Conservation (phyloP, 2,888 invertebrate genomes). For the Taphrorychus bicolor region DNA sequence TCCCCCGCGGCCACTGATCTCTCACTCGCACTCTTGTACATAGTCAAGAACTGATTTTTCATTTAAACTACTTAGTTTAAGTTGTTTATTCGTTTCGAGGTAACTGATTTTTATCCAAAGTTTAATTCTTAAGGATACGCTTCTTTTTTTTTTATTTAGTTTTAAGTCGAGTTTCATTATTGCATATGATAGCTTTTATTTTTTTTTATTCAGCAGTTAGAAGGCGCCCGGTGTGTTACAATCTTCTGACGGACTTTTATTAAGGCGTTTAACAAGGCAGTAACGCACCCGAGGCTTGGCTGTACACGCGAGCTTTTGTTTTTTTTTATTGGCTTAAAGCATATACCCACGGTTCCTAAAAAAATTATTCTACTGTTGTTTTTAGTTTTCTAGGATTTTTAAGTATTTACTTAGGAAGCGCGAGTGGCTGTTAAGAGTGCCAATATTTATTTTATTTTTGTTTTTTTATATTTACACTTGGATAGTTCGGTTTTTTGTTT, state of each 20-base stretch:
- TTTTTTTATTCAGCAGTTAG: not conserved
- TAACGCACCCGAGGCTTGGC: too few species aligned
- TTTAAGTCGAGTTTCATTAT: constrained; percentile 14
- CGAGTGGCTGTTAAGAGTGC: constrained; percentile 37
- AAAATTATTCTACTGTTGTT: constrained; percentile 30
- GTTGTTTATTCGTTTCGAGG: constrained; percentile 43
- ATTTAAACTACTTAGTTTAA: constrained; percentile 40
- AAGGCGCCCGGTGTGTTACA: not conserved
- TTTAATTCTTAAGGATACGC: constrained; percentile 42
- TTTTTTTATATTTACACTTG: constrained; percentile 15
- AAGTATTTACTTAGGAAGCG: constrained; percentile 14
- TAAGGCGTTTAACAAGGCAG: not conserved
- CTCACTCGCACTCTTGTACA: constrained; percentile 53
- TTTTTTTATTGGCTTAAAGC: constrained; percentile 21
- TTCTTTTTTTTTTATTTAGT: constrained; percentile 32
- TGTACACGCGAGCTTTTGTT: not conserved
- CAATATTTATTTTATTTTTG: constrained; percentile 38
- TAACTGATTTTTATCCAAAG: constrained; percentile 45
- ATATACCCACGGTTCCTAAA: constrained; percentile 36
- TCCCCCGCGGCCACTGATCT: constrained; percentile 51
- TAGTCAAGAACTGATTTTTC: constrained; percentile 60
- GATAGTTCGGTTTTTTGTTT: constrained; percentile 24
- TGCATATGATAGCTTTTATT: not conserved
- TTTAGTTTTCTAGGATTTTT: constrained; percentile 26
- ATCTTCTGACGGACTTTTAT: not conserved